These are phyloP conservation scores for Apotomis capreana DNA, from an alignment of 2,888 invertebrate genomes.

Conservation along the genomic window DNA sequence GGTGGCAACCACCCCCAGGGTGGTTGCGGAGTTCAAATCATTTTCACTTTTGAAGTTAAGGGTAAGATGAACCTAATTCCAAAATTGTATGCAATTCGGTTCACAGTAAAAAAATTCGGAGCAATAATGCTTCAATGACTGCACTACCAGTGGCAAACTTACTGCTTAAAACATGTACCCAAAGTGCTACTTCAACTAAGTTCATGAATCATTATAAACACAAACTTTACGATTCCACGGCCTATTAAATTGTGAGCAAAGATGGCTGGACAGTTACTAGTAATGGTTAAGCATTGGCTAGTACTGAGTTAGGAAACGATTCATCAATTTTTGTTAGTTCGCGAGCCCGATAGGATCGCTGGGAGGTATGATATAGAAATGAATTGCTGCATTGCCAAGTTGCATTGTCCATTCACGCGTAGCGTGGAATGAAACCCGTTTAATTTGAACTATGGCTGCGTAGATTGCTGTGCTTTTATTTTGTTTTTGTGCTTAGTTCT, in stretches of 20 bases:
- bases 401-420: slow-evolving; percentile 55
- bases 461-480: slow-evolving; percentile 12
- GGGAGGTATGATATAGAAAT: slow-evolving; percentile 41
- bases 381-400: slow-evolving; percentile 36
- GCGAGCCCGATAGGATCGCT: slow-evolving; percentile 52
- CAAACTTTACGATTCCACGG: slow-evolving; percentile 52
- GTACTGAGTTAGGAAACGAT: slow-evolving; percentile 54
- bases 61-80: no score
- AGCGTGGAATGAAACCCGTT: slow-evolving; percentile 39
- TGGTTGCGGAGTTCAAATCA: no score
- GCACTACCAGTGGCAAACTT: no score
- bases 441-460: slow-evolving; percentile 15
- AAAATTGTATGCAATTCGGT: no score
- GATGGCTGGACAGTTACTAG: slow-evolving; percentile 71
- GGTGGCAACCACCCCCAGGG: no score
- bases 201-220: slow-evolving; percentile 46
- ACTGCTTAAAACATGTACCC: neutral
- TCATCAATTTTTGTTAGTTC: slow-evolving; percentile 67
- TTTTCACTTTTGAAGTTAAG: no score
- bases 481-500: no score
- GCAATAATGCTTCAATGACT: no score
- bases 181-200: slow-evolving; percentile 32
- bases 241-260: slow-evolving; percentile 65
- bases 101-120: no score
- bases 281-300: slow-evolving; percentile 53